phyloP scores from a whole-genome alignment of 2,797 vertebrate species.

The Phrynocephalus forsythii region DNA sequence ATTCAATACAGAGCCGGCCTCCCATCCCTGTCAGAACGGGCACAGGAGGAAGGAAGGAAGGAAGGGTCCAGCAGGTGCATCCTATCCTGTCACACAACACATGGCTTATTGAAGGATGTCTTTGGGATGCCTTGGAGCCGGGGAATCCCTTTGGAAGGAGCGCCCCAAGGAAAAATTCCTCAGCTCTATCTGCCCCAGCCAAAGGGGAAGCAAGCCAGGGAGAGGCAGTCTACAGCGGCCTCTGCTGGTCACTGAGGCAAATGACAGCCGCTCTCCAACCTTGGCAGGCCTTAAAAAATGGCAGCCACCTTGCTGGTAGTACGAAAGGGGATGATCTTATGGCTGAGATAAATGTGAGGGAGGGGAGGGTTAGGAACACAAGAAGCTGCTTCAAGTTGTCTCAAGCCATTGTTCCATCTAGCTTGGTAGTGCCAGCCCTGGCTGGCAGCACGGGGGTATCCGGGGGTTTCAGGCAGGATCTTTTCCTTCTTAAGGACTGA shows the following conservation, averaged over 20 bases:
- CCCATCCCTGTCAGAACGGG: not conserved
- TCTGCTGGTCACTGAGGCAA: constrained; percentile 2
- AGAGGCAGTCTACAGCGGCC: not conserved
- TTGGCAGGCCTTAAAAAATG: not conserved
- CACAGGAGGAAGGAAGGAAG: constrained; percentile 12
- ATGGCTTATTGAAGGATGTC: not conserved
- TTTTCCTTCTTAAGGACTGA: no score
- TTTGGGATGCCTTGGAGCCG: not conserved
- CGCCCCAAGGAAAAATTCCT: not conserved
- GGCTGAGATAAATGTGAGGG: not conserved
- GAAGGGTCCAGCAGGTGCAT: not conserved
- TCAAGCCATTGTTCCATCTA: no score
- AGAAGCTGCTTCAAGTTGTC: no score
- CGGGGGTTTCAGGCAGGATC: no score
- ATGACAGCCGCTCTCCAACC: no score
- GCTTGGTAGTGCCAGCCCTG: not conserved
- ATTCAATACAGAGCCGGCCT: not conserved
- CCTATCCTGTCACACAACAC: not conserved
- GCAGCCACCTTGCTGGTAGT: not conserved
- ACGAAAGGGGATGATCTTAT: not conserved
- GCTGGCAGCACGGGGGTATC: no score
- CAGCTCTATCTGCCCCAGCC: not conserved
- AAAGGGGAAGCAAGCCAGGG: not conserved
- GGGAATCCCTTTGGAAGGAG: not conserved
- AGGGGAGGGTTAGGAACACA: no score